Evolutionary conservation across 2,113 vertebrate species (phyloP), one percentile per base, ranked within the genome.

Genomic region (Hipposideros armiger): DNA sequence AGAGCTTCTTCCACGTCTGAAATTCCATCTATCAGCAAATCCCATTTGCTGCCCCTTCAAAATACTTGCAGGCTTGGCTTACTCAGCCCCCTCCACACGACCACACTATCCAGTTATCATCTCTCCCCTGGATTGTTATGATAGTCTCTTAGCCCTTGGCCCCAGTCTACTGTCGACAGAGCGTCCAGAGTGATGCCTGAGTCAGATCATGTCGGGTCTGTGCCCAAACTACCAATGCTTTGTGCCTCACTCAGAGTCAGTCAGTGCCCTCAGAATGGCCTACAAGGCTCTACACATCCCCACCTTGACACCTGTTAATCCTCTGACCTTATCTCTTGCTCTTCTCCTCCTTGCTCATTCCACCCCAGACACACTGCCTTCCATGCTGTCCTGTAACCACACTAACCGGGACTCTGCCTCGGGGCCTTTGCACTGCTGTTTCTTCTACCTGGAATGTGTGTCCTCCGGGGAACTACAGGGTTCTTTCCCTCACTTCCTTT

Each of bases 21-120:
- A 64, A 76, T 96, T 47, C 81, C 32, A 30, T 8, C 26, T 22
- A 54, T 50, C 67, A 26, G 66, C 78, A 91, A 77, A 87, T 56
- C 42, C 74, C n/a, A 24, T 0, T 4, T 40, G 50, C 58, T 73
- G 83, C 19, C 58, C 3, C 47, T 91, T 67, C 32, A 77, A 91
- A 82, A 7, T 9, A 6, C 3, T 66, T 82, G 69, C 26, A 62
- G 40, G 56, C n/a, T 47, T 22, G 42, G 87, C 14, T 80, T 80
- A 17, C 40, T 78, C 52, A 36, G 56, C 60, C 36, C 10, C 15
- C 17, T 22, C 30, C 56, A 5, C 9, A 22, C 13, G 2, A 60
- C 26, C 1, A 13, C 4, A 10, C 67, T 32, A 7, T 36, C 64
- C 62, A 50, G 28, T 6, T 3, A 47, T 14, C 47, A 32, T 36